Evolutionary conservation across 2,113 vertebrate genomes (phyloP).

Genomic region (Cyanoderma ruficeps): DNA sequence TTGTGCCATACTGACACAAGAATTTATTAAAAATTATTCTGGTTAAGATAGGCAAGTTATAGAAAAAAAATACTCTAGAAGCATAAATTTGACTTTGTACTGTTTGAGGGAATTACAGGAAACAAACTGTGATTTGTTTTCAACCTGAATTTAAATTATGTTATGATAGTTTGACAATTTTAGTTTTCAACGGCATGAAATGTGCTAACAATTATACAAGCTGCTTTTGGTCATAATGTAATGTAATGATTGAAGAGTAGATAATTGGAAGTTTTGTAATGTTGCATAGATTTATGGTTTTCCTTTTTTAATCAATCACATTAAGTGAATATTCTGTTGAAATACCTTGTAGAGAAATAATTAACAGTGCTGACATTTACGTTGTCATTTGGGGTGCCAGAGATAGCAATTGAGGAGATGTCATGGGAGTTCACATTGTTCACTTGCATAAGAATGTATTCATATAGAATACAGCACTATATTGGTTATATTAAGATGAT

Average conservation of each 20-base stretch:
- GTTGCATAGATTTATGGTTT: background rate
- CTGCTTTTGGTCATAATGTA: background rate
- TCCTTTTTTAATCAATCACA: background rate
- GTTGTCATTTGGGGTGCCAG: background rate
- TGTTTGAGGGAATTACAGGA: background rate
- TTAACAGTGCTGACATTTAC: slow-evolving; percentile 53
- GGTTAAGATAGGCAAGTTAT: background rate
- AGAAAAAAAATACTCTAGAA: background rate
- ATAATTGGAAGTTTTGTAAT: background rate
- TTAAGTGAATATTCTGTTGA: slow-evolving; percentile 2
- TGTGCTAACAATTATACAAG: background rate
- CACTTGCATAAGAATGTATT: background rate
- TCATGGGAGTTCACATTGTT: background rate
- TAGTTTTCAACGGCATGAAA: background rate
- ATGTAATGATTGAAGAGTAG: background rate
- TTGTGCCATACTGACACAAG: background rate
- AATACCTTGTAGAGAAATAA: slow-evolving; percentile 19
- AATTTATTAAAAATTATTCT: background rate
- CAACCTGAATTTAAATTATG: background rate
- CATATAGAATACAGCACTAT: background rate
- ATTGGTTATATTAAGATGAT: background rate
- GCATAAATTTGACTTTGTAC: background rate
- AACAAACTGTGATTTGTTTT: background rate
- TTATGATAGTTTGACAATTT: background rate
- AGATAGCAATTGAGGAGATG: background rate